phyloP scores from a whole-genome alignment of 2,888 invertebrate species.

The Ctena decussata region DNA sequence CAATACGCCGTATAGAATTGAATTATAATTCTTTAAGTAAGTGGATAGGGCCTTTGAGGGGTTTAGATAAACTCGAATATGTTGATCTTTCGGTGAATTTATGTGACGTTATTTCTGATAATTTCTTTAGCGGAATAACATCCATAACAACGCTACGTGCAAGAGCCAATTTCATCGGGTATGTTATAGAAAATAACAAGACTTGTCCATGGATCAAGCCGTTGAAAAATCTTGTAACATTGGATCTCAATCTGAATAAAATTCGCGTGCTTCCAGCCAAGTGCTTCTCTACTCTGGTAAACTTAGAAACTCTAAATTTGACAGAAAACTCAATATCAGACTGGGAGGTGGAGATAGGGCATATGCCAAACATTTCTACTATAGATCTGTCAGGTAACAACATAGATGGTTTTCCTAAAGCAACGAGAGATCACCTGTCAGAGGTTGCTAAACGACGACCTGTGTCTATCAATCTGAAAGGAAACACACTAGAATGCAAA shows the following conservation, averaged over 20 bases:
- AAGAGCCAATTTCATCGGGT: constrained; percentile 39
- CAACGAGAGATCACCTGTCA: constrained; percentile 5
- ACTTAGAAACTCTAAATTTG: constrained; percentile 32
- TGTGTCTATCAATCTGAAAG: constrained; percentile 18
- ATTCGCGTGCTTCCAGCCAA: not conserved
- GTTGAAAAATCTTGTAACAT: not conserved
- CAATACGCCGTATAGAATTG: not conserved
- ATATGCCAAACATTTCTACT: constrained; percentile 20
- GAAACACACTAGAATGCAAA: constrained; percentile 23
- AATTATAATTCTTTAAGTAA: not conserved
- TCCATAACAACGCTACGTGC: constrained; percentile 23
- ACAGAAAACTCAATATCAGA: constrained; percentile 35
- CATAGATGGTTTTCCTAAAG: constrained; percentile 21
- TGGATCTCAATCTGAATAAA: not conserved
- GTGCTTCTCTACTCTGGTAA: not conserved
- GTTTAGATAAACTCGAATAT: constrained; percentile 23
- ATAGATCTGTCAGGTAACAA: constrained; percentile 33
- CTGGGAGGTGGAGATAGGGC: not conserved
- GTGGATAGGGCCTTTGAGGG: constrained; percentile 30
- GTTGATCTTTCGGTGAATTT: constrained; percentile 41
- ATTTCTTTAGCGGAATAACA: constrained; percentile 5
- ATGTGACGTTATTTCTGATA: constrained; percentile 5
- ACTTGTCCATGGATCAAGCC: constrained; percentile 15
- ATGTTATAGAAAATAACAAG: not conserved
- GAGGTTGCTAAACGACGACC: not conserved